A percentile compares a stretch with the other conserved stretches of the same genome.
Conservation (phyloP, 2,797 vertebrate species). For the Mormyrus proboscirostris region DNA sequence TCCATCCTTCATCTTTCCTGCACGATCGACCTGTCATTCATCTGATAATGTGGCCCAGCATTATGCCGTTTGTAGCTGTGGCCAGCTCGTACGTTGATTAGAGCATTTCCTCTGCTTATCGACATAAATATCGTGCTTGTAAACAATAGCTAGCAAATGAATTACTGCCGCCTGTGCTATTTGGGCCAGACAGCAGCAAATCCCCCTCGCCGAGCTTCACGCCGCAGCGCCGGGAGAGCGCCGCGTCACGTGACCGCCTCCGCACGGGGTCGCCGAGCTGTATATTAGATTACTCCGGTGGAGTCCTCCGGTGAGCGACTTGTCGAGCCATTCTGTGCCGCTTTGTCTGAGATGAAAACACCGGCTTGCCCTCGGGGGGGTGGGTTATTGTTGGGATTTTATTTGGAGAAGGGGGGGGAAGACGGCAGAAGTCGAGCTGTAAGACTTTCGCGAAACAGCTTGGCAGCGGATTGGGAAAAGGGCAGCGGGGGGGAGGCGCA, state of each 20-base stretch:
- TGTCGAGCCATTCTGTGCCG: slow-evolving; percentile 43
- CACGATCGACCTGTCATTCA: neutral
- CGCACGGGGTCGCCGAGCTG: neutral
- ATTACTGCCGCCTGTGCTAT: neutral
- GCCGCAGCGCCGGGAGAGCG: neutral
- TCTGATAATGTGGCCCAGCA: neutral
- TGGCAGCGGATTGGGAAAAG: slow-evolving; percentile 56
- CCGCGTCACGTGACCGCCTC: neutral
- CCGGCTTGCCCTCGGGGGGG: slow-evolving; percentile 6
- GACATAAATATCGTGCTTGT: neutral
- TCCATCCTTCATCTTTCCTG: neutral
- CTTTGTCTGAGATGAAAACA: slow-evolving; percentile 69
- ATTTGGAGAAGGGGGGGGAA: slow-evolving; percentile 18
- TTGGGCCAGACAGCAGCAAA: slow-evolving; percentile 4
- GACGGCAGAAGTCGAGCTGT: slow-evolving; percentile 46
- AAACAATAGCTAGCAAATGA: neutral
- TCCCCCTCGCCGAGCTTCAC: neutral
- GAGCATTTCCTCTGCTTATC: neutral
- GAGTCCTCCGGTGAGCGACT: neutral
- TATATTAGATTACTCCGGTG: neutral
- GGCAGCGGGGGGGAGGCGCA: slow-evolving; percentile 46
- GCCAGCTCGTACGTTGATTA: neutral
- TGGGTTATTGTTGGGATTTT: slow-evolving; percentile 32
- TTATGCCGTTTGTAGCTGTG: neutral
- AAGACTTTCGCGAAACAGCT: slow-evolving; percentile 59